Evolutionary conservation across 1,140 invertebrate genomes (phyloP), one percentile per base, ranked within the genome.

Genomic region (Caligus rogercresseyi): DNA sequence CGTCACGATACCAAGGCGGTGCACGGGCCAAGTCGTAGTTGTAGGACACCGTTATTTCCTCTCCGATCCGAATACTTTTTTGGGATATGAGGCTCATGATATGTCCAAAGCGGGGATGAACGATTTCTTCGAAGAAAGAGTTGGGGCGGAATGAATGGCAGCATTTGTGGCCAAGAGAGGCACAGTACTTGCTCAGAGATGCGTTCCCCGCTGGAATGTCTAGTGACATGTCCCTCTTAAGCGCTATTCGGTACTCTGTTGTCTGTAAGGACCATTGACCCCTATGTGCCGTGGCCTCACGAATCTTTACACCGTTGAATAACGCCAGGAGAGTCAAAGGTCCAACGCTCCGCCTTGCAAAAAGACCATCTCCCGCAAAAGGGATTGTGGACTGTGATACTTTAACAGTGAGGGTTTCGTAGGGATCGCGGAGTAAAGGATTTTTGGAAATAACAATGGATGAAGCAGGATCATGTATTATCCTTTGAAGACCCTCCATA

Each of bases 111-210:
- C 60, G 24, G n/a, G 60, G 60, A 52, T 62, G 26, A 16, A 20
- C 52, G 24, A 62, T n/a, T 26, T 62, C 24, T 16, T 53, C 31
- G 54, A 62, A 62, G 24, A 15, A 13, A 14, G 60, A 21, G 24
- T 62, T 62, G 20, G 60, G 60, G 21, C 16, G 1, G 60, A 62
- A 62, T n/a, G 60, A 62, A n/a, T 62, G 60, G 25, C 60, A 62
- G 24, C 24, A 43, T 24, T 62, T 62, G 16, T 62, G 60, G 2
- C 31, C 60, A 16, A 62, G n/a, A 11, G 60, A 53, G 15, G 60
- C 60, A 15, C 43, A 43, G 24, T 62, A 62, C 13, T 62, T 62
- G 52, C 15, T 20, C 26, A 53, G 43, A 15, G 43, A 21, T 55
- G 16, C 43, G n/a, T 53, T 20, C n/a, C 24, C 51, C 15, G 20